Percentiles rank a stretch among this genome's conserved stretches.
Evolutionary conservation across 2,797 vertebrate species (phyloP).

Genomic region (Pteronotus mesoamericanus): DNA sequence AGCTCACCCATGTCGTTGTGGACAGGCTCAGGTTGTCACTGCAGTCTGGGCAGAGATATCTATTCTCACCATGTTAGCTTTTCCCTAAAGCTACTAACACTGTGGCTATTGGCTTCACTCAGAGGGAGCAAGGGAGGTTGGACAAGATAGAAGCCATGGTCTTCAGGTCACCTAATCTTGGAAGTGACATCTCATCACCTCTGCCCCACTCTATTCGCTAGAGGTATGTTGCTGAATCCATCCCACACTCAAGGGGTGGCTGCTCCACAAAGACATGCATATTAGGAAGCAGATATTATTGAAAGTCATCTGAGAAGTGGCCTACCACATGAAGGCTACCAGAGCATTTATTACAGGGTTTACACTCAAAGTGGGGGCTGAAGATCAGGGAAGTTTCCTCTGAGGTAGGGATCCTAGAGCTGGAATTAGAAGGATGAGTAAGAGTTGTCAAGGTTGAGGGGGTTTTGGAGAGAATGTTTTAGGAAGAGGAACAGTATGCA

Average conservation of each 20-base stretch:
- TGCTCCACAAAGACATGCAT: not conserved
- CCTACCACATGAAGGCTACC: not conserved
- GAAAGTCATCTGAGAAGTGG: not conserved
- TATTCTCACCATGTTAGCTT: not conserved
- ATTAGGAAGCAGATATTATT: not conserved
- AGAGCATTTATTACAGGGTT: not conserved
- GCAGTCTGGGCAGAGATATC: not conserved
- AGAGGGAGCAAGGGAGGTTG: not conserved
- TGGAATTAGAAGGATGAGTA: not conserved
- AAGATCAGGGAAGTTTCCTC: not conserved
- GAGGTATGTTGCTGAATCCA: not conserved
- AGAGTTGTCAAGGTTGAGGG: not conserved
- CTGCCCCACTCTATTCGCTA: not conserved
- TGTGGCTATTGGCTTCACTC: not conserved
- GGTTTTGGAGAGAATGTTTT: not conserved
- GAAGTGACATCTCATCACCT: not conserved
- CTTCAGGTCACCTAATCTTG: not conserved
- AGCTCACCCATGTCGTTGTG: not conserved
- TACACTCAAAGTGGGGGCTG: not conserved
- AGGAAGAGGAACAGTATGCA: too few relatives aligned
- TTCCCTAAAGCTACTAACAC: not conserved
- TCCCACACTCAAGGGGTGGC: not conserved
- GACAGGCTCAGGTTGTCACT: not conserved
- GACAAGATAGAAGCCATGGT: not conserved
- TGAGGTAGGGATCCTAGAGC: not conserved